Evolutionary conservation across 2,113 vertebrate genomes (phyloP).

Genomic region (Pelusios castaneus): DNA sequence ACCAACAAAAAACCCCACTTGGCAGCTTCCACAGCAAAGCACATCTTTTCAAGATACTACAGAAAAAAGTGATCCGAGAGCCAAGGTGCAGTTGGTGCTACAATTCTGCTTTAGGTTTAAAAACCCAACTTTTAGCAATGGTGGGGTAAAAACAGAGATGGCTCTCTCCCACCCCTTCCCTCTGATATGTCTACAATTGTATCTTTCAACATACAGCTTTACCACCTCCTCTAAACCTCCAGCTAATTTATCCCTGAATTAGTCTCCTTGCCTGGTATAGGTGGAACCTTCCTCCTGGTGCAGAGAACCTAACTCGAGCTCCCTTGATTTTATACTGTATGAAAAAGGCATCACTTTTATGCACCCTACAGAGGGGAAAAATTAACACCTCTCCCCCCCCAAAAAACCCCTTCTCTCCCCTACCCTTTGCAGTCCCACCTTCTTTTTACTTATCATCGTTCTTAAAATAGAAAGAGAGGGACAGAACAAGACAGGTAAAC

Average conservation of each 20-base stretch:
- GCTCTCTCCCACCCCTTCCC: background rate
- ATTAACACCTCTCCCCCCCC: no score
- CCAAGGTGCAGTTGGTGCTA: background rate
- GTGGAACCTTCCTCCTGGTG: background rate
- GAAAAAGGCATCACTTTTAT: background rate
- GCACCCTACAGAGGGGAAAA: background rate
- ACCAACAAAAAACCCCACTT: background rate
- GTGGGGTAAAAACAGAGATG: background rate
- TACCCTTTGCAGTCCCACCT: background rate
- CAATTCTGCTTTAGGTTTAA: background rate
- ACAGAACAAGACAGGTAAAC: conserved; percentile 1
- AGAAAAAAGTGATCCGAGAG: background rate
- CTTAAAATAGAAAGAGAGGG: background rate
- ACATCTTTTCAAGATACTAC: background rate
- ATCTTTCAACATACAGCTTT: background rate
- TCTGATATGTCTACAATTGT: background rate
- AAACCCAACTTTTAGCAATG: background rate
- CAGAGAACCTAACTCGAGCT: background rate
- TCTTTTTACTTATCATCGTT: background rate
- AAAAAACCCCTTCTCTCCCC: no score
- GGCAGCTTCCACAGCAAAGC: background rate
- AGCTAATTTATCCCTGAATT: background rate
- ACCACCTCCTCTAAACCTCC: background rate
- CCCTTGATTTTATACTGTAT: background rate
- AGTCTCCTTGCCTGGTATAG: background rate